Evolutionary conservation across 2,888 invertebrate species (phyloP), one percentile per base, ranked within the genome.

Genomic region (Lasioglossum leucozonium): DNA sequence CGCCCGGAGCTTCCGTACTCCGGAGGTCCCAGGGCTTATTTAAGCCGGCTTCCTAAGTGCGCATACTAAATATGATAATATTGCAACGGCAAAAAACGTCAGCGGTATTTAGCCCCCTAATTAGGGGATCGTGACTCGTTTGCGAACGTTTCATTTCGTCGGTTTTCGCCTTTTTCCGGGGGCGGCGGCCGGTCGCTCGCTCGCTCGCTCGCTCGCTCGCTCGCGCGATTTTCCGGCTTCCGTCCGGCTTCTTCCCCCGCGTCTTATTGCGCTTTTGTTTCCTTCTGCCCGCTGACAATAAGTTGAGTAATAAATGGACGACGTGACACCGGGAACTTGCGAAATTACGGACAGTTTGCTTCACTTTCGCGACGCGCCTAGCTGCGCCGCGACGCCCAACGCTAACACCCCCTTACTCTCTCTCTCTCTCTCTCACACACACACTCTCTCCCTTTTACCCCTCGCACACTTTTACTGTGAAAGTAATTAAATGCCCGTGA

Each of bases 21-120:
- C 91, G 89, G 91, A 88, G 88, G 90, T 91, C 91, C 89, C 91
- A 81, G 91, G 93, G 94, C 93, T 95, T 95, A 94, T 95, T 94
- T 94, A 95, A 95, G 94, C 93, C 91, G 92, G 92, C 93, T 93
- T 93, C 90, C 94, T 94, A 94, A 95, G 94, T 94, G 91, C 92
- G 95, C 94, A 95, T 95, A 95, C 95, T 94, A 94, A 95, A 95
- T 95, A 95, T 94, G 94, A 94, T 95, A 94, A 95, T 95, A 94
- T 94, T 94, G 94, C 94, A 94, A 93, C 93, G 93, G 91, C 92
- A 94, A 94, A 94, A 94, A 94, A 94, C 93, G 94, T 94, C 94
- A 93, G 93, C 91, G 94, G 95, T 94, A 95, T 95, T 95, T 95
- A 95, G 95, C 91, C 91, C 90, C 91, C 94, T 95, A 95, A 95